These are phyloP conservation scores for Sclerurus mexicanus DNA, from an alignment of 2,113 vertebrate species.

Conservation along the genomic window DNA sequence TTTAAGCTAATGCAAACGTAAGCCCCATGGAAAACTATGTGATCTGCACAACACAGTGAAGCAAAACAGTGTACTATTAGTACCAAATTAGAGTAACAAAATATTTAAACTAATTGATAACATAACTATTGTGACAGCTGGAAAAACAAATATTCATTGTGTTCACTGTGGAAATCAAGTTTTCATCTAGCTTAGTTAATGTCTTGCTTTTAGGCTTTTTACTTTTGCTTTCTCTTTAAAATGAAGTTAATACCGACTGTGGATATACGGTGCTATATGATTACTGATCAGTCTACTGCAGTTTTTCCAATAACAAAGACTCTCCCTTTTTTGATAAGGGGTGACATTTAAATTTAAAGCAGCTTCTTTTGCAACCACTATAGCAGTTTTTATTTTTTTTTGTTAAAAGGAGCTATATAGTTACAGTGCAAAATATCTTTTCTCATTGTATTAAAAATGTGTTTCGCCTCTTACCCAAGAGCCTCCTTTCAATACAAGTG, in stretches of 20 bases:
- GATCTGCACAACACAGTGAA: not conserved
- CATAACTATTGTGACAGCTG: not conserved
- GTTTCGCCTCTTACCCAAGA: not conserved
- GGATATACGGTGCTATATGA: accelerated
- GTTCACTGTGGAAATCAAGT: not conserved
- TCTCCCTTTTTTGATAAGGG: not conserved
- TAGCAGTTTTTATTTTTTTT: not conserved
- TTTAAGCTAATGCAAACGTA: not conserved
- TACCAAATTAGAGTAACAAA: not conserved
- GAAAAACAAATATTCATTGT: not conserved
- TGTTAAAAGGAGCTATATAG: not conserved
- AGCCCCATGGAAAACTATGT: not conserved
- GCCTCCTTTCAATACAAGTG: not conserved
- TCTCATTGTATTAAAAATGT: not conserved
- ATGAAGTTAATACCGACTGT: not conserved
- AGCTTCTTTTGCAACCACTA: not conserved
- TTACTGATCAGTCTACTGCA: not conserved
- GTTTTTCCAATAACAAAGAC: accelerated
- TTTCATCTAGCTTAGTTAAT: not conserved
- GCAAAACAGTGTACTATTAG: not conserved
- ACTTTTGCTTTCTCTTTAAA: not conserved
- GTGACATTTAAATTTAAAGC: not conserved
- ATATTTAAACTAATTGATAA: not conserved
- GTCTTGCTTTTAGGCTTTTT: not conserved
- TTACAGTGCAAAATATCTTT: not conserved